These are phyloP conservation scores for Alces alces DNA, from an alignment of 2,113 vertebrate species.

Conservation along the genomic window DNA sequence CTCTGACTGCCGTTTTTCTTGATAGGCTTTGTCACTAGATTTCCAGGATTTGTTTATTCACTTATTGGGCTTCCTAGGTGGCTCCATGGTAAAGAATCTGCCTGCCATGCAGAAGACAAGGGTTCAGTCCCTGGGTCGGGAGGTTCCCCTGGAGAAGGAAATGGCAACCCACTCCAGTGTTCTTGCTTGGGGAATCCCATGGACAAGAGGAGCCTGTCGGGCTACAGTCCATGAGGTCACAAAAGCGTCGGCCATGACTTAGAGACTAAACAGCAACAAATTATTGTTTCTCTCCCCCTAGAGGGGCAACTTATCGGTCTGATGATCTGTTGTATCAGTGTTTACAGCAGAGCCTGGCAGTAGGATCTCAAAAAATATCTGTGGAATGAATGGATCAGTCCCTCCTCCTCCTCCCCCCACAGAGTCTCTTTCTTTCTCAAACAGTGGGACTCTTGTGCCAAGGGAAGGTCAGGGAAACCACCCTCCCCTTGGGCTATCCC, in stretches of 20 bases:
- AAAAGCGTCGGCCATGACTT: background rate
- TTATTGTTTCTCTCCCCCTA: background rate
- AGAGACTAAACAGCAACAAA: background rate
- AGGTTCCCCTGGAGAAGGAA: background rate
- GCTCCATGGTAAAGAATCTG: background rate
- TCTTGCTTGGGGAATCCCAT: background rate
- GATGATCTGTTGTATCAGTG: no score
- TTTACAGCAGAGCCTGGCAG: background rate
- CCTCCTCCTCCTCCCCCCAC: background rate
- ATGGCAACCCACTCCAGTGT: background rate
- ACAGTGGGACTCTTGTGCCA: background rate
- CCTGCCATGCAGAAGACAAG: background rate
- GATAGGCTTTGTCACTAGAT: background rate
- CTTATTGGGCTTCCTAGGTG: background rate
- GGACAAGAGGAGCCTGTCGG: background rate
- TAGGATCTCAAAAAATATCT: background rate
- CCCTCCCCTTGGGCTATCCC: background rate
- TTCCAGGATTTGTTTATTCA: background rate
- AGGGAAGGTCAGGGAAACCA: no score
- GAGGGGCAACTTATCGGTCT: background rate
- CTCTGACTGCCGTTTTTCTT: background rate
- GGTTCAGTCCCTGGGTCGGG: background rate
- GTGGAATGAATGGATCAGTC: background rate
- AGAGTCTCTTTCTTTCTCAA: background rate
- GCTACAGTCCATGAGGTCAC: background rate